These are phyloP conservation scores for Nasonovia ribisnigri DNA, from an alignment of 2,888 invertebrate species.

Conservation along the genomic window DNA sequence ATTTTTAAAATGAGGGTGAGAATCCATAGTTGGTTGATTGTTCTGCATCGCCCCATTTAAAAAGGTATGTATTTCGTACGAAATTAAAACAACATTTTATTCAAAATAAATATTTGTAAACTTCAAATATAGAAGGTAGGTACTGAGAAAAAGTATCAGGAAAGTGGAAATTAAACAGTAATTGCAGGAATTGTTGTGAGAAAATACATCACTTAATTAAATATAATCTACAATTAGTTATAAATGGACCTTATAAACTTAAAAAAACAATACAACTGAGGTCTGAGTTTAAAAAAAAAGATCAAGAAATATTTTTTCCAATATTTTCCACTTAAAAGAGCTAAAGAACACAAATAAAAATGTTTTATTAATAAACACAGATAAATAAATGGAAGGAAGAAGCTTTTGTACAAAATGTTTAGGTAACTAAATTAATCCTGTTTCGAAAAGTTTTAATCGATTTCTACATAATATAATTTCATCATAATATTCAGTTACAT, in stretches of 20 bases:
- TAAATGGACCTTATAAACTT: not conserved
- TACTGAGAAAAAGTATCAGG: not conserved
- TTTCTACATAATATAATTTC: not conserved
- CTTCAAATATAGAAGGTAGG: not conserved
- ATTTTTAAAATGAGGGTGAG: not conserved
- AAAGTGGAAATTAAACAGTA: not conserved
- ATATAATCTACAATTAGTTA: not conserved
- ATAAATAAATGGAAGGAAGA: too few species aligned
- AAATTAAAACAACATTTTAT: not conserved
- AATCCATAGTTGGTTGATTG: not conserved
- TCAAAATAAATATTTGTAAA: not conserved
- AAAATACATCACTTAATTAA: not conserved
- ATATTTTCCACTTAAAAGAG: too few species aligned
- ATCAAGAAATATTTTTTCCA: not conserved
- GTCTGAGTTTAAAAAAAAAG: not conserved
- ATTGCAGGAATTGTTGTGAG: too few species aligned
- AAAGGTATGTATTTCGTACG: not conserved
- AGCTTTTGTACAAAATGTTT: too few species aligned
- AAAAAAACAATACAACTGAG: not conserved
- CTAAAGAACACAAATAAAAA: too few species aligned
- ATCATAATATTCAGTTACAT: not conserved
- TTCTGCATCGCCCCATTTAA: not conserved
- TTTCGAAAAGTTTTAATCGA: not conserved
- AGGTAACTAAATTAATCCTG: not conserved
- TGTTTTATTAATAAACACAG: too few species aligned